A percentile compares a stretch with the other conserved stretches of the same genome.
phyloP scores from a whole-genome alignment of 2,113 vertebrate species.

The Ageneiosus marmoratus region DNA sequence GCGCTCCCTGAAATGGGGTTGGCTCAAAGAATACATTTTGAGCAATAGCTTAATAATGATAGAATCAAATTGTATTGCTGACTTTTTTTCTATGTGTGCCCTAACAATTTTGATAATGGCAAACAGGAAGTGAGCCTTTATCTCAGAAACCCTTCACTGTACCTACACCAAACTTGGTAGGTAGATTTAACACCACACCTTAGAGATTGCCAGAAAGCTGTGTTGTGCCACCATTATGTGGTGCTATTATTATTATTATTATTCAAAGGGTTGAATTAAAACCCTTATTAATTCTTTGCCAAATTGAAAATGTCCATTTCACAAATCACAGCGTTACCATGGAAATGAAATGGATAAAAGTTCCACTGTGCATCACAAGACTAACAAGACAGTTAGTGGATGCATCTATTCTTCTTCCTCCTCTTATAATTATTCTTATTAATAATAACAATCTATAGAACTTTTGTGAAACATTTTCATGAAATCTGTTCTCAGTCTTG shows the following conservation, averaged over 20 bases:
- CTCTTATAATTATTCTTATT: background rate
- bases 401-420: background rate
- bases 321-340: background rate
- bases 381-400: background rate
- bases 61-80: too few relatives aligned
- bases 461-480: background rate
- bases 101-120: background rate
- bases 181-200: background rate
- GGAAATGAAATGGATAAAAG: background rate
- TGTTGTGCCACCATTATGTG: background rate
- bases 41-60: too few relatives aligned
- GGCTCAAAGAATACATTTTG: too few relatives aligned
- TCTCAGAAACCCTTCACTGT: too few relatives aligned
- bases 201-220: background rate
- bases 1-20: too few relatives aligned
- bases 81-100: too few relatives aligned
- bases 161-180: background rate
- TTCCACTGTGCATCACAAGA: background rate
- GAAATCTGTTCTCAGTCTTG: background rate
- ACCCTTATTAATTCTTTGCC: background rate
- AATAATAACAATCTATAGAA: too few relatives aligned
- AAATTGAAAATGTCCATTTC: background rate
- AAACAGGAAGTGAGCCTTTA: too few relatives aligned
- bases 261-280: too few relatives aligned
- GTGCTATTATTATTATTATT: background rate